phyloP scores from a whole-genome alignment of 2,888 invertebrate genomes.

The Euplexia lucipara region DNA sequence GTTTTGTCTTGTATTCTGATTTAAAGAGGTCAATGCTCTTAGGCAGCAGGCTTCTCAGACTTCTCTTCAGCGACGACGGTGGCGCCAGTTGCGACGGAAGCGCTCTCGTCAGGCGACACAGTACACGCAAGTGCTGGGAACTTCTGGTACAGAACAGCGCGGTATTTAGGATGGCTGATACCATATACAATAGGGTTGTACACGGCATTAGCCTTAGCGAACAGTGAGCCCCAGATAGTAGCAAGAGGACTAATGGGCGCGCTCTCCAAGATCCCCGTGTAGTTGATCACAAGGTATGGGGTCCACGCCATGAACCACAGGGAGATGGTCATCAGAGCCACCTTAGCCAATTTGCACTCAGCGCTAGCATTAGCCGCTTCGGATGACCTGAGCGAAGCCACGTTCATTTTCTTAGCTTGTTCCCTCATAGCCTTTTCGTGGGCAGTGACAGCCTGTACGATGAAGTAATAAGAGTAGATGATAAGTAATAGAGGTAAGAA shows the following conservation, averaged over 20 bases:
- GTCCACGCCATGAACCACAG: slow-evolving; percentile 98
- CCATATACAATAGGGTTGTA: slow-evolving; percentile 98
- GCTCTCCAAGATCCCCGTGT: slow-evolving; percentile 94
- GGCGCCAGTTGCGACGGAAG: slow-evolving; percentile 92
- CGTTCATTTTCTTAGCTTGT: slow-evolving; percentile 98
- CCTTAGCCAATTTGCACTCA: slow-evolving; percentile 96
- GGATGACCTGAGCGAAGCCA: slow-evolving; percentile 95
- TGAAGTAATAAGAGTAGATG: slow-evolving; percentile 97
- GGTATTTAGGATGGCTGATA: slow-evolving; percentile 96
- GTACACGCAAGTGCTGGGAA: slow-evolving; percentile 95
- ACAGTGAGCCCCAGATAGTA: slow-evolving; percentile 97
- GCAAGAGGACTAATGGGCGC: slow-evolving; percentile 94
- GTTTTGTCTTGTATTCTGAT: slow-evolving; percentile 44
- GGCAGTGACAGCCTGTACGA: slow-evolving; percentile 95
- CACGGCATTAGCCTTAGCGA: slow-evolving; percentile 97
- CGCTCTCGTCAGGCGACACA: slow-evolving; percentile 90
- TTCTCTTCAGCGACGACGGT: slow-evolving; percentile 93
- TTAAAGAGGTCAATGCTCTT: slow-evolving; percentile 61
- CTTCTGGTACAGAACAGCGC: slow-evolving; percentile 94
- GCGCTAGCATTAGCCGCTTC: slow-evolving; percentile 95
- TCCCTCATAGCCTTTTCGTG: slow-evolving; percentile 97
- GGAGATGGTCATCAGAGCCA: slow-evolving; percentile 97
- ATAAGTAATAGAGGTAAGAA: slow-evolving; percentile 94
- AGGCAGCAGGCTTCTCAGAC: slow-evolving; percentile 92
- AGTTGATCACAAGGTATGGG: slow-evolving; percentile 96